Evolutionary conservation across 1,140 invertebrate species (phyloP).

Genomic region (Prorops nasuta): DNA sequence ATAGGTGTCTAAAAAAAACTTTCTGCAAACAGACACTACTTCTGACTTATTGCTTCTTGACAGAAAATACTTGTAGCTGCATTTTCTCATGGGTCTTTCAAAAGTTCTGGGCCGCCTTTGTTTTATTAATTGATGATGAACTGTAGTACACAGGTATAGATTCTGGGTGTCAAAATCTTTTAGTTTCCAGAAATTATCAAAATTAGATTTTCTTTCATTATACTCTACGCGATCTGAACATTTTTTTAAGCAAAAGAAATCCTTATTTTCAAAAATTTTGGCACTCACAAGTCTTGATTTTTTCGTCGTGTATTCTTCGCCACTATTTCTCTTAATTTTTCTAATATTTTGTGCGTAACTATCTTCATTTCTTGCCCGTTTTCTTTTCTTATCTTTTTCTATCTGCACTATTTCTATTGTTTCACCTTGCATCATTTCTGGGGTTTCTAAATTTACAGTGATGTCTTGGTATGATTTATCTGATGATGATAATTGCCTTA

Average conservation of each 20-base stretch:
- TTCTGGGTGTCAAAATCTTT: conserved; percentile 25
- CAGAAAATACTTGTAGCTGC: conserved; percentile 14
- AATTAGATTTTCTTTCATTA: conserved; percentile 15
- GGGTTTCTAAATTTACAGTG: no score
- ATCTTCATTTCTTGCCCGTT: conserved; percentile 14
- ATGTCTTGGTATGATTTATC: no score
- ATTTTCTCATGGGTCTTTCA: conserved; percentile 4
- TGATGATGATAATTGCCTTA: no score
- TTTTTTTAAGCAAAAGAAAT: conserved; percentile 15
- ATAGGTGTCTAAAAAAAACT: conserved; percentile 28
- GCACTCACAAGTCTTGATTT: conserved; percentile 12
- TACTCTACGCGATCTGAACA: no score
- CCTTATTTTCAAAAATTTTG: conserved; percentile 20
- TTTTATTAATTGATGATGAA: conserved; percentile 13
- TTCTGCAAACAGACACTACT: conserved; percentile 22
- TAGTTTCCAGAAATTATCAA: conserved; percentile 18
- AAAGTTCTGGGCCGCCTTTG: conserved; percentile 19
- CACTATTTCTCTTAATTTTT: conserved; percentile 15
- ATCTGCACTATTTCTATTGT: neutral
- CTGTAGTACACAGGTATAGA: conserved; percentile 13
- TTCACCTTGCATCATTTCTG: neutral
- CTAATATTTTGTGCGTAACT: conserved; percentile 11
- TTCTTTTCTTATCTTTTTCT: conserved; percentile 13
- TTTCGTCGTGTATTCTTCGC: conserved; percentile 14
- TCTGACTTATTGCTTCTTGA: conserved; percentile 1